Percentiles rank a stretch among this genome's conserved stretches.
Evolutionary conservation across 2,888 invertebrate species (phyloP).

Genomic region (Unio pictorum): DNA sequence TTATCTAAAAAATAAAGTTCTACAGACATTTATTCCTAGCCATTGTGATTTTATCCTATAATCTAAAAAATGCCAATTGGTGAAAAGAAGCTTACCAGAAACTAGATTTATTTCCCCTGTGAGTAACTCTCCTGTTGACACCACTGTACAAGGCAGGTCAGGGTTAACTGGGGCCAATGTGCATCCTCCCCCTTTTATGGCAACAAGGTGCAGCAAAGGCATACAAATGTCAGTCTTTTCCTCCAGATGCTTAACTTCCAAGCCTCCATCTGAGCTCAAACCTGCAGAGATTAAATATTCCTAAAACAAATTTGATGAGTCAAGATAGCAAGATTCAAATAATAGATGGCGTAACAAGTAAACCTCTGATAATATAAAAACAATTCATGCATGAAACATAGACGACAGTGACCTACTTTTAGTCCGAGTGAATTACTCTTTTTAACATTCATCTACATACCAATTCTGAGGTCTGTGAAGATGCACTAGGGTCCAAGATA

Average conservation of each 20-base stretch:
- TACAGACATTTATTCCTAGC: too few relatives aligned
- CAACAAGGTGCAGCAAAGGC: constrained; percentile 38
- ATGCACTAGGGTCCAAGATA: too few relatives aligned
- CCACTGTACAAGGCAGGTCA: constrained; percentile 49
- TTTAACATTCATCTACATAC: too few relatives aligned
- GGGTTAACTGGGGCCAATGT: constrained; percentile 44
- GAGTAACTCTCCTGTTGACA: constrained; percentile 31
- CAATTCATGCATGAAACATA: too few relatives aligned
- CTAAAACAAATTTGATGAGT: neutral
- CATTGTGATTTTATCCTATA: too few relatives aligned
- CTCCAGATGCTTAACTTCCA: constrained; percentile 14
- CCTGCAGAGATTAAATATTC: constrained; percentile 19
- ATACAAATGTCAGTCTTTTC: constrained; percentile 35
- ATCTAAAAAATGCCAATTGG: too few relatives aligned
- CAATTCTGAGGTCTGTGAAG: too few relatives aligned
- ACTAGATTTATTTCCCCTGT: constrained; percentile 48
- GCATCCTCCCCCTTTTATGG: constrained; percentile 47
- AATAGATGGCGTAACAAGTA: neutral
- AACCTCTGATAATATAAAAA: too few relatives aligned
- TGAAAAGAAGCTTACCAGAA: constrained; percentile 33
- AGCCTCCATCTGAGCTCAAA: constrained; percentile 32
- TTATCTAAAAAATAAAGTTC: too few relatives aligned
- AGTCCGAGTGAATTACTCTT: too few relatives aligned
- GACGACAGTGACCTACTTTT: too few relatives aligned
- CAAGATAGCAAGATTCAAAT: neutral